A percentile compares a stretch with the other conserved stretches of the same genome.
These are phyloP conservation scores for Guaruba guarouba DNA, from an alignment of 2,113 vertebrate species.

Conservation along the genomic window DNA sequence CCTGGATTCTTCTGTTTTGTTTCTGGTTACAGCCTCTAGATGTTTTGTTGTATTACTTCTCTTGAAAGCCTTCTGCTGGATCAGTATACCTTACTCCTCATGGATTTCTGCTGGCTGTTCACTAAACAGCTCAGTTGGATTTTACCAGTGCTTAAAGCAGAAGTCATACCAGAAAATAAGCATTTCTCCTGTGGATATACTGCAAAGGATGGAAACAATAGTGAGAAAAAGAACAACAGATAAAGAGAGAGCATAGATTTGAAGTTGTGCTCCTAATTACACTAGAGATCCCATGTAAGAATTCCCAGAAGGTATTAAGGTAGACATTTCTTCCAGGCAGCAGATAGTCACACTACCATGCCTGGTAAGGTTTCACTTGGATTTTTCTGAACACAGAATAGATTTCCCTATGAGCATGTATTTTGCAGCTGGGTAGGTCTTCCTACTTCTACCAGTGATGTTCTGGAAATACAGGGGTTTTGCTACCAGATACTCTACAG, in stretches of 20 bases:
- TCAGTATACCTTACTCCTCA: not conserved
- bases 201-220: not conserved
- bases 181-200: not conserved
- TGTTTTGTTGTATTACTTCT: not conserved
- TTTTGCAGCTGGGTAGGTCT: not conserved
- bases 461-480: not conserved
- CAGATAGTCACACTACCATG: not conserved
- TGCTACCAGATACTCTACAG: not conserved
- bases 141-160: not conserved
- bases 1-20: not conserved
- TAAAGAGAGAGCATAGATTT: not conserved
- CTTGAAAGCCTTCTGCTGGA: not conserved
- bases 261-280: not conserved
- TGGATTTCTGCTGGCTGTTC: not conserved
- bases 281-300: not conserved
- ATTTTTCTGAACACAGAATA: not conserved
- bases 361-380: not conserved
- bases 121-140: not conserved
- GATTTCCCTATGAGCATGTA: not conserved
- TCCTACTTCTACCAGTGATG: not conserved
- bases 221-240: not conserved
- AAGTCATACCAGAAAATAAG: not conserved
- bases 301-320: not conserved
- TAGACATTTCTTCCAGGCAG: not conserved
- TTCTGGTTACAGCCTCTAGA: not conserved